Percentiles rank a stretch among this genome's conserved stretches.
Evolutionary conservation across 1,140 invertebrate genomes (phyloP).

Genomic region (Aethina tumida): DNA sequence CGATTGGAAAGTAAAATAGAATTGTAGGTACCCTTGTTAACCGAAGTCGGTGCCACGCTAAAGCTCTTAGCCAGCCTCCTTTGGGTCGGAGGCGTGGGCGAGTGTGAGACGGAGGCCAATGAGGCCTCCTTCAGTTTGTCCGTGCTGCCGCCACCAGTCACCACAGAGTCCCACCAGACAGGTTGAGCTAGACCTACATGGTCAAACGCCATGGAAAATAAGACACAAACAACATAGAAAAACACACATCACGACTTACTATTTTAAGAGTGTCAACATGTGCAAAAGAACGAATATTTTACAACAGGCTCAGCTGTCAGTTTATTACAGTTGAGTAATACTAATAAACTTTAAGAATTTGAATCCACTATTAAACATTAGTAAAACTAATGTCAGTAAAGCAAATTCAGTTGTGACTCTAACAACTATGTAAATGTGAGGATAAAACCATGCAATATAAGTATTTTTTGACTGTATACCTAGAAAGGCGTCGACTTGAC

Average conservation of each 20-base stretch:
- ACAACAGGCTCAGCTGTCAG: no score
- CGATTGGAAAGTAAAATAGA: slow-evolving; percentile 13
- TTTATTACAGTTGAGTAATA: background rate
- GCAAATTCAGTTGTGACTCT: background rate
- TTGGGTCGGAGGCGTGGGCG: slow-evolving; percentile 68
- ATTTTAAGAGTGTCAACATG: no score
- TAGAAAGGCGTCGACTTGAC: slow-evolving; percentile 90
- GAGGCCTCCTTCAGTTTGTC: slow-evolving; percentile 30
- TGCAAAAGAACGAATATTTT: background rate
- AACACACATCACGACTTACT: no score
- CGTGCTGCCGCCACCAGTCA: slow-evolving; percentile 30
- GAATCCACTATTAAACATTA: slow-evolving; percentile 1
- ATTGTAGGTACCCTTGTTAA: slow-evolving; percentile 30
- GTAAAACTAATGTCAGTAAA: background rate
- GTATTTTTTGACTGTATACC: no score
- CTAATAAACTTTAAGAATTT: background rate
- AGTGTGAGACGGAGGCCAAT: slow-evolving; percentile 38
- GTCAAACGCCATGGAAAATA: background rate
- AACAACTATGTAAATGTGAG: no score
- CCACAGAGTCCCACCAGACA: slow-evolving; percentile 31
- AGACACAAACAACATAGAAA: no score
- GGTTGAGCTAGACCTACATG: slow-evolving; percentile 30
- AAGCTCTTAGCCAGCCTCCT: slow-evolving; percentile 80
- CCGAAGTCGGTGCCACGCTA: slow-evolving; percentile 64
- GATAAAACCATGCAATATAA: no score